phyloP scores from a whole-genome alignment of 2,888 invertebrate species.

The Neoascia interrupta region DNA sequence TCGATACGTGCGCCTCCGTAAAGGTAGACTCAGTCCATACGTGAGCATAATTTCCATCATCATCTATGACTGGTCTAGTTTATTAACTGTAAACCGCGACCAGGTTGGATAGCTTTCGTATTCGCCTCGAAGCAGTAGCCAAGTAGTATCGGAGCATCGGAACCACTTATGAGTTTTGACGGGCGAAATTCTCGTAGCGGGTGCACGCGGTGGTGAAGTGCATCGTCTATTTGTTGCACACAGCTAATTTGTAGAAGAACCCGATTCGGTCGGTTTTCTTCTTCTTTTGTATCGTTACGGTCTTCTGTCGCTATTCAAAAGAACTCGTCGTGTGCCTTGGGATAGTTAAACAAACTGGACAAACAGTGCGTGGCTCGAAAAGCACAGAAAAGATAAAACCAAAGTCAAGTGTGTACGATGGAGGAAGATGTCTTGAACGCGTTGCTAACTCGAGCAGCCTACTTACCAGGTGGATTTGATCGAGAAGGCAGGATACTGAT shows the following conservation, averaged over 20 bases:
- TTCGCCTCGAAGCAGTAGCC: too few relatives aligned
- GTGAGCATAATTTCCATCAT: slow-evolving; percentile 54
- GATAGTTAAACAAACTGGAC: slow-evolving; percentile 36
- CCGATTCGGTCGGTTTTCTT: slow-evolving; percentile 32
- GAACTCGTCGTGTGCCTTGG: slow-evolving; percentile 50
- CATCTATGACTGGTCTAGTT: slow-evolving; percentile 61
- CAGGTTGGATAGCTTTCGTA: slow-evolving; percentile 43
- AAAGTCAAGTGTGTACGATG: slow-evolving; percentile 77
- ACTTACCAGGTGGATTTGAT: slow-evolving; percentile 85
- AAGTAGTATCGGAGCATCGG: too few relatives aligned
- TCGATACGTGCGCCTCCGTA: slow-evolving; percentile 35
- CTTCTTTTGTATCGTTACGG: not conserved
- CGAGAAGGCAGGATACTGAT: slow-evolving; percentile 84
- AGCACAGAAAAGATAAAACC: slow-evolving; percentile 15
- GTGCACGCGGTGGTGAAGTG: slow-evolving; percentile 16
- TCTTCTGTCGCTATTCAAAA: slow-evolving; percentile 25
- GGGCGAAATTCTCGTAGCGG: slow-evolving; percentile 33
- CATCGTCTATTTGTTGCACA: slow-evolving; percentile 57
- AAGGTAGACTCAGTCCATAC: slow-evolving; percentile 51
- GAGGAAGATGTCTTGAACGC: slow-evolving; percentile 82
- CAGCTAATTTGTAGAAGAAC: slow-evolving; percentile 58
- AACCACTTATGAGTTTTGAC: slow-evolving; percentile 60
- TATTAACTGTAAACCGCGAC: slow-evolving; percentile 63
- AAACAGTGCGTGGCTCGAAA: slow-evolving; percentile 35
- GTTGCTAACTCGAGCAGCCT: slow-evolving; percentile 82